phyloP scores from a whole-genome alignment of 2,113 vertebrate species.

The Chaenocephalus aceratus region DNA sequence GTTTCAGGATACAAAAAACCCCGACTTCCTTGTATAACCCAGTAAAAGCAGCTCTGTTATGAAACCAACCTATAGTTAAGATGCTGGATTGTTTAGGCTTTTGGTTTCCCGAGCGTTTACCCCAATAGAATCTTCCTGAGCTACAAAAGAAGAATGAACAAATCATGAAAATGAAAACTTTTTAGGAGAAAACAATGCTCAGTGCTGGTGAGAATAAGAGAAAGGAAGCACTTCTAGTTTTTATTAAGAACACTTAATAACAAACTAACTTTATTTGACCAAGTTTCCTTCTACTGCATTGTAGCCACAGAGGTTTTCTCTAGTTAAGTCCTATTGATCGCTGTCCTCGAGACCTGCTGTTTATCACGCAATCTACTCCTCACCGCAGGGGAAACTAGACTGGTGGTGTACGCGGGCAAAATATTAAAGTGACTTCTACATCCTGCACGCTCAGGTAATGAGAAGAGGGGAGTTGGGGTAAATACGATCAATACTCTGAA shows the following conservation, averaged over 20 bases:
- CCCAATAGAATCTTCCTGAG: neutral
- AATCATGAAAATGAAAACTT: slow-evolving; percentile 22
- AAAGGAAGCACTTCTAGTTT: slow-evolving; percentile 9
- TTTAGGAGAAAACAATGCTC: neutral
- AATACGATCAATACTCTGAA: slow-evolving; percentile 43
- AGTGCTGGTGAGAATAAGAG: neutral
- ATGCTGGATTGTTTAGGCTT: neutral
- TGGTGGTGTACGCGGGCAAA: neutral
- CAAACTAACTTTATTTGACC: neutral
- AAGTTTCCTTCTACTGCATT: too few relatives aligned
- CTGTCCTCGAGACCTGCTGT: slow-evolving; percentile 26
- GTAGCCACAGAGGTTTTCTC: slow-evolving; percentile 21
- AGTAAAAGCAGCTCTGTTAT: neutral
- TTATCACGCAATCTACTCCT: slow-evolving; percentile 30
- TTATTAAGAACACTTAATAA: slow-evolving; percentile 26
- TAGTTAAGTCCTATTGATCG: slow-evolving; percentile 46
- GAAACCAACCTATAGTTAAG: neutral
- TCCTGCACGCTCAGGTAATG: slow-evolving; percentile 36
- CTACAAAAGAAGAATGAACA: neutral
- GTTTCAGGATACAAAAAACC: neutral
- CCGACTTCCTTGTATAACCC: neutral
- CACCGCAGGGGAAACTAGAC: slow-evolving; percentile 23
- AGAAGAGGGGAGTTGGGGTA: slow-evolving; percentile 23
- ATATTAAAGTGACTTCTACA: slow-evolving; percentile 26
- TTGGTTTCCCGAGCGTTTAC: slow-evolving; percentile 18